phyloP scores from a whole-genome alignment of 1,140 invertebrate species.

The Drosophila dunni region DNA sequence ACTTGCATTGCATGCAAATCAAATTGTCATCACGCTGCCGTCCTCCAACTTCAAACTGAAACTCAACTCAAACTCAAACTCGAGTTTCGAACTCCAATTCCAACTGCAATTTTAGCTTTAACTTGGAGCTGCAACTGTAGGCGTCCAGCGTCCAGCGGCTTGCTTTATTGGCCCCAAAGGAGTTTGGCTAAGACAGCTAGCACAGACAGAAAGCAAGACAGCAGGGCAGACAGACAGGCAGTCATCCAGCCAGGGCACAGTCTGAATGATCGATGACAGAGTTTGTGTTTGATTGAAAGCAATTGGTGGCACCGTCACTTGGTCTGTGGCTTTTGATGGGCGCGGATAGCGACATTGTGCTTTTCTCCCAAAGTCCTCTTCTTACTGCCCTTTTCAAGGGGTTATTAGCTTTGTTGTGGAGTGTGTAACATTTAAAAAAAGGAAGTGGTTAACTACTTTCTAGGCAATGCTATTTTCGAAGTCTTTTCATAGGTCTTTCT shows the following conservation, averaged over 20 bases:
- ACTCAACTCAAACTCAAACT: neutral
- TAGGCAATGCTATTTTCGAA: no score
- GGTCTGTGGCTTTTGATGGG: slow-evolving; percentile 58
- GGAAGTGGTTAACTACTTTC: no score
- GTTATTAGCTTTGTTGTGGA: neutral
- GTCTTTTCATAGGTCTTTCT: no score
- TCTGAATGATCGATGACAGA: slow-evolving; percentile 81
- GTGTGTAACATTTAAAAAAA: neutral
- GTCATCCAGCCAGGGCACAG: slow-evolving; percentile 43
- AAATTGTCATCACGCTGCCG: slow-evolving; percentile 80
- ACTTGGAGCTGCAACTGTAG: neutral
- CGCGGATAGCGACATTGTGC: slow-evolving; percentile 43
- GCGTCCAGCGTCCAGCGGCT: slow-evolving; percentile 60
- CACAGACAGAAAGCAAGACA: slow-evolving; percentile 35
- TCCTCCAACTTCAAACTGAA: slow-evolving; percentile 19
- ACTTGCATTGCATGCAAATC: slow-evolving; percentile 83
- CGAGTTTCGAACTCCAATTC: neutral
- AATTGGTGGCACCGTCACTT: slow-evolving; percentile 82
- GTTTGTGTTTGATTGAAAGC: slow-evolving; percentile 82
- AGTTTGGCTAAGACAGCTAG: slow-evolving; percentile 30
- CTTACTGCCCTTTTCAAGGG: neutral
- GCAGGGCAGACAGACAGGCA: slow-evolving; percentile 30
- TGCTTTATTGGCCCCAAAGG: slow-evolving; percentile 77
- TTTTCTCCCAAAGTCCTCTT: neutral
- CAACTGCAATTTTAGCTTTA: neutral